phyloP scores from a whole-genome alignment of 2,797 vertebrate species.

The Rhabdophis nuchalis region DNA sequence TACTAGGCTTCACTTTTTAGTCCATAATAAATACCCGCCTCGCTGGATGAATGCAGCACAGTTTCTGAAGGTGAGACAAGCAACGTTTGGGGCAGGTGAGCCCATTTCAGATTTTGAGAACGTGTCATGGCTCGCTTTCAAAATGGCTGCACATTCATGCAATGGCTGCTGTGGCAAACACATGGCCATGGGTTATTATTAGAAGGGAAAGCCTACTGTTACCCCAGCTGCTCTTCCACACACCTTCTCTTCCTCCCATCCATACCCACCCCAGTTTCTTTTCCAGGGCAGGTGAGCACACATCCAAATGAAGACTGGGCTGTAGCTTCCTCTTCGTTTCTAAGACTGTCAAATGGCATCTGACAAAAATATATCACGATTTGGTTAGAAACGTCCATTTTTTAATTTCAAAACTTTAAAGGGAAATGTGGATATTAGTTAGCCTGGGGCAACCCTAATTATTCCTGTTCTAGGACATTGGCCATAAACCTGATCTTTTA shows the following conservation, averaged over 20 bases:
- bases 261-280: background rate
- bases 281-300: background rate
- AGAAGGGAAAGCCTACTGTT: background rate
- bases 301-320: background rate
- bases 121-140: background rate
- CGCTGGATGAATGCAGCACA: background rate
- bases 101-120: background rate
- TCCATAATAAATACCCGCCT: background rate
- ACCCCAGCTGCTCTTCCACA: background rate
- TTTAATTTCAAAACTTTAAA: background rate
- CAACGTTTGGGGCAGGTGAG: background rate
- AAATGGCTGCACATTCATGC: background rate
- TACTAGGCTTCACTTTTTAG: background rate
- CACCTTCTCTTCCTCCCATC: background rate
- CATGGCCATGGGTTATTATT: background rate
- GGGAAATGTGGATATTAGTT: background rate
- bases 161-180: background rate
- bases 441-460: background rate
- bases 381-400: background rate
- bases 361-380: background rate
- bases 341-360: background rate
- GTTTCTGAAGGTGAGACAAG: background rate
- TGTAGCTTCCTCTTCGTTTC: background rate
- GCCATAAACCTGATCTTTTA: background rate
- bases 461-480: background rate